Percentiles rank a stretch among this genome's conserved stretches.
phyloP scores from a whole-genome alignment of 2,888 invertebrate species.

The Adela reaumurella region DNA sequence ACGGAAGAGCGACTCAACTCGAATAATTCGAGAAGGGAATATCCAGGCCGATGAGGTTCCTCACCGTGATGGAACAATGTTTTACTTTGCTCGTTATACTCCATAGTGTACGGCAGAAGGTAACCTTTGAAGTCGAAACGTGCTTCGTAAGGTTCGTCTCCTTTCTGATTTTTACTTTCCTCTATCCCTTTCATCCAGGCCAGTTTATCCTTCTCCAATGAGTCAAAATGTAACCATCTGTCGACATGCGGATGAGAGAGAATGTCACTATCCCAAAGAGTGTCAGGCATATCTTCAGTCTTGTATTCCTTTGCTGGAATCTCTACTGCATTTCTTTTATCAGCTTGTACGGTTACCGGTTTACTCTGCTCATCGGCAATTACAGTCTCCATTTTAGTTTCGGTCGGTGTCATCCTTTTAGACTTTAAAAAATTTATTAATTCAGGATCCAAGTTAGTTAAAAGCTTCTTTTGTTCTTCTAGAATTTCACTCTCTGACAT shows the following conservation, averaged over 20 bases:
- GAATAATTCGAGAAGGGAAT: constrained; percentile 84
- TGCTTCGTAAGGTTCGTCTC: constrained; percentile 69
- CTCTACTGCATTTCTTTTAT: too few species aligned
- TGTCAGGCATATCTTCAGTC: constrained; percentile 13
- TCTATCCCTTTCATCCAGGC: constrained; percentile 78
- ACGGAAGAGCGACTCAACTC: constrained; percentile 72
- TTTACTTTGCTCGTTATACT: constrained; percentile 52
- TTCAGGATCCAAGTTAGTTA: constrained; percentile 62
- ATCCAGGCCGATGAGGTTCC: constrained; percentile 88
- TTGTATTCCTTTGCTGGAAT: constrained; percentile 1
- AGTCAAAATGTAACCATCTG: constrained; percentile 82
- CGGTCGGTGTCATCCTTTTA: too few species aligned
- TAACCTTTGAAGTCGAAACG: constrained; percentile 81
- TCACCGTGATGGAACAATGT: constrained; percentile 89
- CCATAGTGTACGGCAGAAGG: constrained; percentile 66
- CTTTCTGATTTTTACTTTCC: constrained; percentile 51
- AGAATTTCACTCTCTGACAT: constrained; percentile 75
- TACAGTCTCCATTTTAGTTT: too few species aligned
- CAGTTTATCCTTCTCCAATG: constrained; percentile 81
- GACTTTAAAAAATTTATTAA: constrained; percentile 62
- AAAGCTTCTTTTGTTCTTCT: constrained; percentile 65
- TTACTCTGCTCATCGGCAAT: constrained; percentile 7
- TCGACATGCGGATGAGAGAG: constrained; percentile 58
- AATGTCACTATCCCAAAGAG: constrained; percentile 54
- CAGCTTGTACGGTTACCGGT: constrained; percentile 11